Conservation (phyloP, 2,888 invertebrate species). For the Drosophila picticornis region DNA sequence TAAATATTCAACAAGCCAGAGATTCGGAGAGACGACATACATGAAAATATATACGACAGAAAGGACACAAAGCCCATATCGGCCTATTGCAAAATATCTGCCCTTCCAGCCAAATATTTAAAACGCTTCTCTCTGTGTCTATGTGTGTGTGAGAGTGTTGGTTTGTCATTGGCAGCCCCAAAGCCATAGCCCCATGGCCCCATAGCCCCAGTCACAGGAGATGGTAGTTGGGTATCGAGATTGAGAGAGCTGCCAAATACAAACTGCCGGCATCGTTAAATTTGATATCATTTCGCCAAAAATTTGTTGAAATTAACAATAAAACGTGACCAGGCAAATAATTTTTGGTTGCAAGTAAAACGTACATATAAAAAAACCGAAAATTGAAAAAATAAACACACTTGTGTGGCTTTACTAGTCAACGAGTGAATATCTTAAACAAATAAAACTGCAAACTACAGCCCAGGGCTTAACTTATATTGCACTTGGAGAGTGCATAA, state of each 20-base stretch:
- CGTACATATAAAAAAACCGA: background rate
- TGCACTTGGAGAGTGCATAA: background rate
- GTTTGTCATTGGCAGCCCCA: slow-evolving; percentile 33
- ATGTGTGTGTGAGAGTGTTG: slow-evolving; percentile 15
- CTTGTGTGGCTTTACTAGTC: slow-evolving; percentile 7
- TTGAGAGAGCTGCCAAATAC: slow-evolving; percentile 3
- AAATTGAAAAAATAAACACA: slow-evolving; percentile 10
- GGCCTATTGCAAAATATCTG: slow-evolving; percentile 80
- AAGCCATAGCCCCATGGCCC: background rate
- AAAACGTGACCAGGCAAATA: slow-evolving; percentile 78
- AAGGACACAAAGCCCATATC: slow-evolving; percentile 62
- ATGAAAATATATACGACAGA: slow-evolving; percentile 29
- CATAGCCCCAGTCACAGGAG: slow-evolving; percentile 18
- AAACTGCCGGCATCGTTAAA: slow-evolving; percentile 60
- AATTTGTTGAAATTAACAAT: slow-evolving; percentile 79
- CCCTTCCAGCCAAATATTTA: slow-evolving; percentile 59
- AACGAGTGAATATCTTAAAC: background rate
- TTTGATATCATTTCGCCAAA: slow-evolving; percentile 68
- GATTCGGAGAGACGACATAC: slow-evolving; percentile 24
- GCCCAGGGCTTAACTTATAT: background rate
- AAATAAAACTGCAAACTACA: background rate
- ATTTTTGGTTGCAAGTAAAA: slow-evolving; percentile 46
- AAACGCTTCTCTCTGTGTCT: slow-evolving; percentile 21
- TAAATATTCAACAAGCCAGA: slow-evolving; percentile 78
- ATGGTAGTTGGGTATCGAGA: slow-evolving; percentile 3